Evolutionary conservation across 2,797 vertebrate genomes (phyloP).

Genomic region (Myotis myotis): DNA sequence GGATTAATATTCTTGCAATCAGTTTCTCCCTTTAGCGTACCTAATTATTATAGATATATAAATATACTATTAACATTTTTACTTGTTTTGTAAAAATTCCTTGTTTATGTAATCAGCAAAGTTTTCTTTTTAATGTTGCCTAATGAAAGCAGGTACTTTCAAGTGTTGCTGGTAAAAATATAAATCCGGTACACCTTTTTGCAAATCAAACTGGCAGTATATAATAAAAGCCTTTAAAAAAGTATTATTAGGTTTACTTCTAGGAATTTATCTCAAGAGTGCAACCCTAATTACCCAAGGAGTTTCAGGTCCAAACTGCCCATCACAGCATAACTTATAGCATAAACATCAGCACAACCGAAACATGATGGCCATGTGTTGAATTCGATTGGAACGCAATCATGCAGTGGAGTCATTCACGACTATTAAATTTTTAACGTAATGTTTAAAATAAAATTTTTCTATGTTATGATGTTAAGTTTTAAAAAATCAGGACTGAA

Average conservation of each 20-base stretch:
- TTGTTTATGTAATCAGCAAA: constrained; percentile 6
- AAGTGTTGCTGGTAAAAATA: constrained; percentile 4
- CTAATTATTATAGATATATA: constrained; percentile 1
- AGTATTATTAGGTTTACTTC: neutral
- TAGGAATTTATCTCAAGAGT: constrained; percentile 13
- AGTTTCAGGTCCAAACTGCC: neutral
- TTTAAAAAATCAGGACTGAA: constrained; percentile 2
- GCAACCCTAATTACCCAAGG: neutral
- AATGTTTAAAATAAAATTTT: constrained; percentile 40
- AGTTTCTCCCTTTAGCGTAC: neutral
- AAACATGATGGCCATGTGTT: neutral
- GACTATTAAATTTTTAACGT: neutral
- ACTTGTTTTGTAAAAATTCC: constrained; percentile 1
- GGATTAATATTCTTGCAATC: neutral
- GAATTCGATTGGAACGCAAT: neutral
- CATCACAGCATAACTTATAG: neutral
- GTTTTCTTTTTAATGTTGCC: constrained; percentile 39
- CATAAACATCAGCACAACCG: neutral
- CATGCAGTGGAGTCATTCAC: neutral
- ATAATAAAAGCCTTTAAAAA: neutral
- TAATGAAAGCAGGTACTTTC: constrained; percentile 28
- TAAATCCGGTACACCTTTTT: neutral
- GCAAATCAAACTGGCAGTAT: neutral
- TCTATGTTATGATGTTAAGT: neutral
- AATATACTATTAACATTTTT: neutral